Base-by-base conservation (phyloP, 2,797 vertebrate genomes). In the Eleutherodactylus coqui region DNA sequence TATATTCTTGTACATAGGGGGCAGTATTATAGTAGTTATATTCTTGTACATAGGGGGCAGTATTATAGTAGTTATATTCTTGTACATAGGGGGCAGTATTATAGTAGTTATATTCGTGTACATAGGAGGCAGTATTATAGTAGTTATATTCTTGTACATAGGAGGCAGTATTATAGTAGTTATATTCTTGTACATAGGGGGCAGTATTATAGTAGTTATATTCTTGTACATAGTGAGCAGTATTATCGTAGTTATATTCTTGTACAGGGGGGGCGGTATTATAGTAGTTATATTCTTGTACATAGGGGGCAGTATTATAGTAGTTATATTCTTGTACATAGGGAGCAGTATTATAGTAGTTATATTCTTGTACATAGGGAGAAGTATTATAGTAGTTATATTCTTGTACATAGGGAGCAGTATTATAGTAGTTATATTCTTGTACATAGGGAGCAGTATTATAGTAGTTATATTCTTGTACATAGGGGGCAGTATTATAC, bases 171-270 rank as follows among this genome's bases (percentile, higher is more conserved):
- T 38, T 70, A 69, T 36, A 69, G 32, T 69, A 21, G 32, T 62
- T 62, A 29, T 62, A 32, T 62, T 62, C 58, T 62, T 62, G 58
- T 29, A 62, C 16, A 62, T 62, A 62, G 58, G 58, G n/a, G 7
- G 55, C 55, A 58, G 55, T 58, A 58, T 58, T 58, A 58, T 58
- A 58, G 55, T 58, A 58, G 55, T 58, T 58, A 58, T 58, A 58
- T 58, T 58, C 24, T 27, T 58, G 55, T 58, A 58, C 24, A 58
- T 58, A 58, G 55, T n/a, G n/a, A n/a, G n/a, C n/a, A n/a, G n/a
- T n/a, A n/a, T n/a, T n/a, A n/a, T n/a, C n/a, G n/a, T n/a, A n/a
- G n/a, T n/a, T n/a, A n/a, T n/a, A n/a, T n/a, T n/a, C n/a, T n/a
- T n/a, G n/a, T n/a, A n/a, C n/a, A n/a, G n/a, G n/a, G n/a, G n/a